phyloP scores from a whole-genome alignment of 1,140 invertebrate genomes.

The Philotrypesis tridentata region DNA sequence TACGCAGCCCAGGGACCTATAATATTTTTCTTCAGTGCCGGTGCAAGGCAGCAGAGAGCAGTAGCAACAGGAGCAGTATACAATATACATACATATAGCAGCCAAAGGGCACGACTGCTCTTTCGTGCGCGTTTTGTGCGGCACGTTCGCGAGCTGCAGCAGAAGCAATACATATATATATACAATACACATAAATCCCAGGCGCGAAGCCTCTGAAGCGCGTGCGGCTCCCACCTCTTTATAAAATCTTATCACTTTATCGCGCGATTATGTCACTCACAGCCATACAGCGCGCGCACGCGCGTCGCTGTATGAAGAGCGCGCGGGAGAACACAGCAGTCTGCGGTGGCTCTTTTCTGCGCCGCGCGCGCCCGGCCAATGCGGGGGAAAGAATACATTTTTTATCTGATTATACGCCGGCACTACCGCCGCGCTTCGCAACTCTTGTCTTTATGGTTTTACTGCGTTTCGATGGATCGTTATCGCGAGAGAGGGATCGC shows the following conservation, averaged over 20 bases:
- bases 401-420: slow-evolving; percentile 26
- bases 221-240: slow-evolving; percentile 9
- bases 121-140: too few species aligned
- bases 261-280: slow-evolving; percentile 55
- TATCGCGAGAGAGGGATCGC: too few species aligned
- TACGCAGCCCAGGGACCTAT: too few species aligned
- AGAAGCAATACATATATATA: too few species aligned
- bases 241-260: slow-evolving; percentile 54
- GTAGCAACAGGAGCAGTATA: background rate
- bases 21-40: too few species aligned
- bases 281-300: slow-evolving; percentile 8
- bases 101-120: too few species aligned
- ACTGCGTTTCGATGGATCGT: too few species aligned
- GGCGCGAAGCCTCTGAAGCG: background rate
- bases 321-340: background rate
- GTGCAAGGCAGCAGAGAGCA: background rate
- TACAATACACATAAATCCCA: too few species aligned
- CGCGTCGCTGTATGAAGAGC: background rate
- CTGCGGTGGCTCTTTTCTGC: background rate
- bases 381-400: background rate
- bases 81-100: background rate
- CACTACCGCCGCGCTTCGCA: background rate
- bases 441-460: background rate
- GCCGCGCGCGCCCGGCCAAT: background rate
- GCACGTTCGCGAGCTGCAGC: too few species aligned